Percentiles rank a stretch among this genome's conserved stretches.
These are phyloP conservation scores for Willowsia nigromaculata DNA, from an alignment of 2,888 invertebrate genomes.

Conservation along the genomic window DNA sequence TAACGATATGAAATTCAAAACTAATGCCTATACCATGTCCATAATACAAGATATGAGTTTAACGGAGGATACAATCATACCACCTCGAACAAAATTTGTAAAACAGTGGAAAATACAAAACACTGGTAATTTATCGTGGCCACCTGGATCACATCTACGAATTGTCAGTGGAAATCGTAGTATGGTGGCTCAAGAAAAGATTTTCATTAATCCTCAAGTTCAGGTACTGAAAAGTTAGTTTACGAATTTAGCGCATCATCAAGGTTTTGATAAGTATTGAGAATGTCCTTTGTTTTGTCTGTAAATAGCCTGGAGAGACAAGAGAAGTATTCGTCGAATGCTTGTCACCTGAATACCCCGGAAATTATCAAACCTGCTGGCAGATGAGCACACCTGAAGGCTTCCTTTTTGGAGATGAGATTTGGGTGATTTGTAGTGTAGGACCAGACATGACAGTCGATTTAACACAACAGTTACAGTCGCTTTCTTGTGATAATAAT, in stretches of 20 bases:
- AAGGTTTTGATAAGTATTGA: too few relatives aligned
- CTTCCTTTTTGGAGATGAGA: conserved; percentile 93
- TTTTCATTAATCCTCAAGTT: conserved; percentile 80
- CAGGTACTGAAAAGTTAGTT: conserved; percentile 58
- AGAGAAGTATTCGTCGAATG: conserved; percentile 89
- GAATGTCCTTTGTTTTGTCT: conserved; percentile 82
- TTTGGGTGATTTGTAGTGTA: conserved; percentile 69
- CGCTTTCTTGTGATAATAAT: conserved; percentile 73
- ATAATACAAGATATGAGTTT: conserved; percentile 88
- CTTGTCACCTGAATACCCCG: conserved; percentile 87
- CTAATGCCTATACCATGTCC: conserved; percentile 83
- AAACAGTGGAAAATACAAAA: conserved; percentile 95
- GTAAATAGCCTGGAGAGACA: conserved; percentile 88
- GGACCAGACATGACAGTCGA: conserved; percentile 73
- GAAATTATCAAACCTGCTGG: conserved; percentile 86
- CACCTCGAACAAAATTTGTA: conserved; percentile 88
- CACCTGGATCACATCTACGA: conserved; percentile 84
- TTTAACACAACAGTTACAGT: conserved; percentile 72
- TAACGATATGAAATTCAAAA: conserved; percentile 20
- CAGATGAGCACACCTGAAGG: conserved; percentile 92
- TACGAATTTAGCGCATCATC: too few relatives aligned
- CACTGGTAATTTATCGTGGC: conserved; percentile 93
- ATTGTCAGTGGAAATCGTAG: conserved; percentile 81
- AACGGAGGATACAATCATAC: conserved; percentile 88
- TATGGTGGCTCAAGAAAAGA: conserved; percentile 80